A percentile compares a stretch with the other conserved stretches of the same genome.
Evolutionary conservation across 2,888 invertebrate species (phyloP).

Genomic region (Nasonia oneida): DNA sequence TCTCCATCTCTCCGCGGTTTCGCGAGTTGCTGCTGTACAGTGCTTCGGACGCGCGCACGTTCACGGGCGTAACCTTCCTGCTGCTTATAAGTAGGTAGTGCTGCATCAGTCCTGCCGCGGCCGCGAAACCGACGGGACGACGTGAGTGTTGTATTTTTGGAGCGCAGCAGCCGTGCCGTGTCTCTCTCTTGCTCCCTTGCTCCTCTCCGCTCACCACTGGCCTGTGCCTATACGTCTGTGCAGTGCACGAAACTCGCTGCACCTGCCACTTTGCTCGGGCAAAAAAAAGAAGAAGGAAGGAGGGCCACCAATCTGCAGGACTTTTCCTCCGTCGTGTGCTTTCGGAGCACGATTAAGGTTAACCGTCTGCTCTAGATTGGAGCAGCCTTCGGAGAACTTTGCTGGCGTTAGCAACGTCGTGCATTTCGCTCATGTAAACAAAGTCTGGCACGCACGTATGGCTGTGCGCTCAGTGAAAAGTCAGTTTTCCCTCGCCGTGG

Average conservation of each 20-base stretch:
- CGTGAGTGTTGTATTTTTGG: slow-evolving; percentile 36
- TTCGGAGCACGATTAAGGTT: not conserved
- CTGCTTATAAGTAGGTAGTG: not conserved
- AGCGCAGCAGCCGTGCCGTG: slow-evolving; percentile 4
- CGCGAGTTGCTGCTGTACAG: not conserved
- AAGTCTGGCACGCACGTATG: not conserved
- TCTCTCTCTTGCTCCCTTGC: not conserved
- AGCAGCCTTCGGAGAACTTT: not conserved
- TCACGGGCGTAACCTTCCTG: slow-evolving; percentile 26
- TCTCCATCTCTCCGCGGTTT: not conserved
- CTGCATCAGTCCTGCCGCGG: not conserved
- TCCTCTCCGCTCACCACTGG: not conserved
- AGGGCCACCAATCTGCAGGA: not conserved
- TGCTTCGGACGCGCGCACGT: not conserved
- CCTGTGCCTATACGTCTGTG: not conserved
- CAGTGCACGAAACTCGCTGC: not conserved
- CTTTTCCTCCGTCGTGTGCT: not conserved
- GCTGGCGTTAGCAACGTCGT: not conserved
- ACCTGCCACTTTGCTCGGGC: not conserved
- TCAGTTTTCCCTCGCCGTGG: not conserved
- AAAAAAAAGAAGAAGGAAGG: not conserved
- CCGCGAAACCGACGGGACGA: not conserved
- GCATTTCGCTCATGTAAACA: slow-evolving; percentile 9
- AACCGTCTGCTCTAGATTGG: not conserved
- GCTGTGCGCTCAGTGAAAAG: not conserved